Conservation (phyloP, 2,113 vertebrate genomes). For the Plestiodon gilberti region DNA sequence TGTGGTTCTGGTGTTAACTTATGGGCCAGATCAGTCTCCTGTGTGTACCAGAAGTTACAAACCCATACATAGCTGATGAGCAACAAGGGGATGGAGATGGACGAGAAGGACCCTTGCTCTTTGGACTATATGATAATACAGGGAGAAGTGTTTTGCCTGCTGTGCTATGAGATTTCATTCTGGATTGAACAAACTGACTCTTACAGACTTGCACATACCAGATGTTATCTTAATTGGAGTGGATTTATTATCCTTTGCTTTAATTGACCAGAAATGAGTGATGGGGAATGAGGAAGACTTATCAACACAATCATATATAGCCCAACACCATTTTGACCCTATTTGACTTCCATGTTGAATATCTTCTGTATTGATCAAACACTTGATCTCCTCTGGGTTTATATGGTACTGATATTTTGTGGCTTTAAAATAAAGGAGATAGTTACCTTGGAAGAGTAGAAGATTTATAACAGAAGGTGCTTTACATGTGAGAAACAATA, state of each 20-base stretch:
- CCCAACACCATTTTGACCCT: conserved; percentile 14
- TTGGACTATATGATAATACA: background rate
- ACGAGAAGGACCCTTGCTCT: background rate
- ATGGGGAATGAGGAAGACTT: background rate
- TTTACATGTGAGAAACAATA: fast-evolving
- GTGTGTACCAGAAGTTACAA: background rate
- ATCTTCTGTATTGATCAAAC: background rate
- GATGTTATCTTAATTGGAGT: background rate
- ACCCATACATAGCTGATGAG: background rate
- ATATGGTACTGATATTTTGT: background rate
- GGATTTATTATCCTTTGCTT: conserved; percentile 17
- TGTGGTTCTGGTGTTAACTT: background rate
- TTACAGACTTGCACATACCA: conserved; percentile 4
- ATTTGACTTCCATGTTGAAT: background rate
- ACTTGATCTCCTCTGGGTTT: background rate
- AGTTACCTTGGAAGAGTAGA: background rate
- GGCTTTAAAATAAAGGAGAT: background rate
- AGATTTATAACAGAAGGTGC: background rate
- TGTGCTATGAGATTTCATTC: background rate
- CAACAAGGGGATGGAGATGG: background rate
- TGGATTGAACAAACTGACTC: conserved; percentile 17
- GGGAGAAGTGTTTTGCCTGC: background rate
- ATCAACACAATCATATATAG: background rate
- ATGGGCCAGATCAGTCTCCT: background rate
- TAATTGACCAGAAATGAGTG: conserved; percentile 27